Conservation (phyloP, 2,113 vertebrate species). For the Psittacara wagleri region DNA sequence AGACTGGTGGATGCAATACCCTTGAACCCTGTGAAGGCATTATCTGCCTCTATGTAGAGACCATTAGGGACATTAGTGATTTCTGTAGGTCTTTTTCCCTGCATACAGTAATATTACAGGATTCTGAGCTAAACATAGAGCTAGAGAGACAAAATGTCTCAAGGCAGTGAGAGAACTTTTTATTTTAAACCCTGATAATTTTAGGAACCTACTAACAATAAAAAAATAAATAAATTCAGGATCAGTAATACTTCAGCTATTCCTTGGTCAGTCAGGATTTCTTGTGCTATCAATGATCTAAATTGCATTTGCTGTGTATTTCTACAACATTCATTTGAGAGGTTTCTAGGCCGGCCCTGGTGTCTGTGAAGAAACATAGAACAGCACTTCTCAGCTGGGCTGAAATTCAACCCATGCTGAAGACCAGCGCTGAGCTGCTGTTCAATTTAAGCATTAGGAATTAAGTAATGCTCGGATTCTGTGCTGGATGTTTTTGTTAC, state of each 20-base stretch:
- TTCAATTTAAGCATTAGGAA: not conserved
- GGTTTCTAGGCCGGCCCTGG: not conserved
- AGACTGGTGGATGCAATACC: rapidly evolving
- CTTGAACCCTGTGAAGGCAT: not conserved
- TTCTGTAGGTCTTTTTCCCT: not conserved
- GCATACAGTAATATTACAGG: not conserved
- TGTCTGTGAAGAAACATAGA: not conserved
- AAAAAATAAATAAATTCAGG: not conserved
- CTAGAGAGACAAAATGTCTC: not conserved
- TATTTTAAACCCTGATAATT: not conserved
- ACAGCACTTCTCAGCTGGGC: not conserved
- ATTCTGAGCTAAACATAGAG: not conserved
- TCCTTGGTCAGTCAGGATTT: not conserved
- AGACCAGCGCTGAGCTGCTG: not conserved
- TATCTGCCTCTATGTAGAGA: not conserved
- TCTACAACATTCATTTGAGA: not conserved
- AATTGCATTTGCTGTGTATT: not conserved
- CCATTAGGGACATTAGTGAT: not conserved
- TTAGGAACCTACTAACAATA: not conserved
- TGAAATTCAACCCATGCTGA: not conserved
- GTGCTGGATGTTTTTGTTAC: not conserved
- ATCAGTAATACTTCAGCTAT: not conserved
- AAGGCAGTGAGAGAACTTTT: not conserved
- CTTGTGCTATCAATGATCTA: not conserved
- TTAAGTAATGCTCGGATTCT: not conserved